These are phyloP conservation scores for Scelioninae gen. 2 DNA, from an alignment of 2,888 invertebrate species.

Conservation along the genomic window DNA sequence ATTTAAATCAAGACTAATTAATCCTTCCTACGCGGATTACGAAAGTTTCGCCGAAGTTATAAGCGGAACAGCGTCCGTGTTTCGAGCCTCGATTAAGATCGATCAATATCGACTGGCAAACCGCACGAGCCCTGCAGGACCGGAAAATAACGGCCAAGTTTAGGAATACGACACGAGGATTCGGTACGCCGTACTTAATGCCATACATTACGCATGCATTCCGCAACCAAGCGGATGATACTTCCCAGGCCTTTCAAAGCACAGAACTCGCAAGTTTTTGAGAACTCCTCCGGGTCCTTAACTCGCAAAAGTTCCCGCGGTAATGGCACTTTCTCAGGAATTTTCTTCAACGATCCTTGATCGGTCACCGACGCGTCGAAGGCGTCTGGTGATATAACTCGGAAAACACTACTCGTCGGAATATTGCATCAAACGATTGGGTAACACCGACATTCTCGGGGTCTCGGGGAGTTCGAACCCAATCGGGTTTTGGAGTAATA, in stretches of 20 bases:
- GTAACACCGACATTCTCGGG: slow-evolving; percentile 18
- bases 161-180: slow-evolving; percentile 32
- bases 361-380: slow-evolving; percentile 49
- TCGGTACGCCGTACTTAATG: slow-evolving; percentile 30
- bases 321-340: slow-evolving; percentile 51
- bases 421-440: slow-evolving; percentile 11
- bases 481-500: too few species aligned
- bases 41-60: slow-evolving; percentile 54
- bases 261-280: slow-evolving; percentile 43
- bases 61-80: slow-evolving; percentile 10
- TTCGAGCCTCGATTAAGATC: slow-evolving; percentile 53
- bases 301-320: slow-evolving; percentile 31
- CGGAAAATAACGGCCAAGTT: slow-evolving; percentile 43
- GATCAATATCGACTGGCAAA: slow-evolving; percentile 46
- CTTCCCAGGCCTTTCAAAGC: slow-evolving; percentile 35
- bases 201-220: slow-evolving; percentile 31
- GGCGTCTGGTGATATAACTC: slow-evolving; percentile 30
- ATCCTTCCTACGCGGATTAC: slow-evolving; percentile 45
- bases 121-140: slow-evolving; percentile 6
- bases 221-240: slow-evolving; percentile 33
- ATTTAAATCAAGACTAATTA: slow-evolving; percentile 49
- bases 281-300: slow-evolving; percentile 43
- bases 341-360: slow-evolving; percentile 50
- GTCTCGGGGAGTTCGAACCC: slow-evolving; percentile 18
- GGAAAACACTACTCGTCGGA: slow-evolving; percentile 22